A percentile compares a stretch with the other conserved stretches of the same genome.
Conservation (phyloP, 2,888 invertebrate species). For the Piscicola geometra region DNA sequence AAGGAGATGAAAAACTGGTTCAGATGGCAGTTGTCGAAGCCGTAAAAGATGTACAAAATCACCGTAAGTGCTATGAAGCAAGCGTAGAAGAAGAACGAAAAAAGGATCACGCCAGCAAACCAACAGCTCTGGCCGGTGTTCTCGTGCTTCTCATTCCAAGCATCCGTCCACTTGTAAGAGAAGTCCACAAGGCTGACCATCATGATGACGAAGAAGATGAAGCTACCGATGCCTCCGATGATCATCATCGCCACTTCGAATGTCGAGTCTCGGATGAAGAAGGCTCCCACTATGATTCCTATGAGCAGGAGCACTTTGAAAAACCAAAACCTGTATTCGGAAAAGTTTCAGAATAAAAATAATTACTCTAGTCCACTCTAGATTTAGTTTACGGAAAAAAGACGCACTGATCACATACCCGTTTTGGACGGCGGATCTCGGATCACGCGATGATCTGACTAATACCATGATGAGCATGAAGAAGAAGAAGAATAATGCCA, state of each 20-base stretch:
- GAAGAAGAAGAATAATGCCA: constrained; percentile 84
- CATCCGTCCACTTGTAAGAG: constrained; percentile 92
- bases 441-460: constrained; percentile 85
- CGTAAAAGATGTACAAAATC: constrained; percentile 81
- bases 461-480: constrained; percentile 72
- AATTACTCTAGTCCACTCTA: background rate
- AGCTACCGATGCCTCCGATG: constrained; percentile 76
- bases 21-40: constrained; percentile 68
- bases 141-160: constrained; percentile 89
- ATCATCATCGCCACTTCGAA: constrained; percentile 28
- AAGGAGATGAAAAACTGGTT: constrained; percentile 96
- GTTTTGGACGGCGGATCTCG: constrained; percentile 88
- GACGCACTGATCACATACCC: too few species aligned
- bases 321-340: constrained; percentile 80
- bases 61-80: constrained; percentile 74
- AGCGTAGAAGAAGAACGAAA: constrained; percentile 77
- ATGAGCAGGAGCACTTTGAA: constrained; percentile 85
- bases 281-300: constrained; percentile 85
- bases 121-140: constrained; percentile 80
- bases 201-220: constrained; percentile 92
- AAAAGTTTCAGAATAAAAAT: too few species aligned
- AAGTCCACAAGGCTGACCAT: constrained; percentile 93
- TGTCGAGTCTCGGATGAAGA: constrained; percentile 70
- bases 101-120: constrained; percentile 60
- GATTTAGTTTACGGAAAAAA: too few species aligned